These are phyloP conservation scores for Mystacides longicornis DNA, from an alignment of 2,888 invertebrate genomes.

Conservation along the genomic window DNA sequence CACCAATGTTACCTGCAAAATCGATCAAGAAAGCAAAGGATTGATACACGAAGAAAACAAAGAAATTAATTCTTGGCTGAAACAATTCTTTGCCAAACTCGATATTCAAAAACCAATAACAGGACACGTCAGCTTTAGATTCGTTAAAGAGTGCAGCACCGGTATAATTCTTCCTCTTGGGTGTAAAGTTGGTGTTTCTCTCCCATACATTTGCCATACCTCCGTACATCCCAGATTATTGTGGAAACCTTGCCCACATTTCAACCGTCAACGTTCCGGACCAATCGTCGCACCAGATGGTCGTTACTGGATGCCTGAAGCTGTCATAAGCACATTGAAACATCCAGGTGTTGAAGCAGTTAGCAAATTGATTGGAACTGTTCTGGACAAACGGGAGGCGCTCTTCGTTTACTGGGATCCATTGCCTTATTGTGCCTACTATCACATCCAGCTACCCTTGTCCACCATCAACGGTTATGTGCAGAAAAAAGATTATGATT, in stretches of 20 bases:
- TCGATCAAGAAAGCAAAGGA: slow-evolving; percentile 59
- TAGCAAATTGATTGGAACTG: slow-evolving; percentile 56
- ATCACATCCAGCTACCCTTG: slow-evolving; percentile 70
- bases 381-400: slow-evolving; percentile 71
- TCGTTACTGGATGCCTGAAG: slow-evolving; percentile 54
- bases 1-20: slow-evolving; percentile 72
- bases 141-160: slow-evolving; percentile 57
- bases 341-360: slow-evolving; percentile 45
- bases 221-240: slow-evolving; percentile 58
- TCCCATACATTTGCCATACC: slow-evolving; percentile 75
- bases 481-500: slow-evolving; percentile 35
- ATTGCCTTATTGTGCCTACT: slow-evolving; percentile 77
- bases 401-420: slow-evolving; percentile 81
- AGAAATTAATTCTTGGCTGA: slow-evolving; percentile 65
- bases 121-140: slow-evolving; percentile 72
- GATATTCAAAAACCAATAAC: slow-evolving; percentile 60
- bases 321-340: slow-evolving; percentile 42
- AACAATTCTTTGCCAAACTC: slow-evolving; percentile 60
- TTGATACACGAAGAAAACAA: slow-evolving; percentile 60
- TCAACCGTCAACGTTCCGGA: slow-evolving; percentile 48
- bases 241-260: slow-evolving; percentile 57
- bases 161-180: slow-evolving; percentile 56
- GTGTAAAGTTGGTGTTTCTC: slow-evolving; percentile 68
- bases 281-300: slow-evolving; percentile 41
- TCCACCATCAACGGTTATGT: slow-evolving; percentile 51